Conservation (phyloP, 2,888 invertebrate genomes). For the Tachina grossa region DNA sequence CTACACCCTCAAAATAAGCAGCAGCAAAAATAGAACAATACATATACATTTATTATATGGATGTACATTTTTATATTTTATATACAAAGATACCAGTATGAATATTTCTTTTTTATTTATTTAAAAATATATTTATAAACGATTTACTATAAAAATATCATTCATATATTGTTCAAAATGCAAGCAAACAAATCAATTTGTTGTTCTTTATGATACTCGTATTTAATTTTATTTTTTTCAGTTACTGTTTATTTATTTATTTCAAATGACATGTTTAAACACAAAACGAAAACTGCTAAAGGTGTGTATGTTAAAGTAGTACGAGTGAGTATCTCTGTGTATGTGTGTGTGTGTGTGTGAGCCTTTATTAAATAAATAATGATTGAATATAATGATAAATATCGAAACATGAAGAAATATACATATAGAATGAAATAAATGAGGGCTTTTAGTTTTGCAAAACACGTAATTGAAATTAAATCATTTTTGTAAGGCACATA, state of each 20-base stretch:
- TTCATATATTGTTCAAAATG: constrained; percentile 68
- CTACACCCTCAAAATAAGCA: constrained; percentile 52
- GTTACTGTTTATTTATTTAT: constrained; percentile 14
- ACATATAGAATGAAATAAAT: constrained; percentile 51
- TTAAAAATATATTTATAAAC: constrained; percentile 16
- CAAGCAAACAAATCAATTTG: constrained; percentile 71
- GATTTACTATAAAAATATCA: constrained; percentile 54
- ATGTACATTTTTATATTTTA: background rate
- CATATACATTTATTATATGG: no score
- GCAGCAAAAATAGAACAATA: constrained; percentile 6
- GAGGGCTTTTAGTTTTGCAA: constrained; percentile 71
- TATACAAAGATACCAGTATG: constrained; percentile 25
- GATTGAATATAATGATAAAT: constrained; percentile 64
- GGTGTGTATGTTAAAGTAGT: background rate
- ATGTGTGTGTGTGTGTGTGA: background rate
- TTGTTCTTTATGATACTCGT: constrained; percentile 42
- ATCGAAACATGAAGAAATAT: constrained; percentile 53
- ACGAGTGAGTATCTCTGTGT: background rate
- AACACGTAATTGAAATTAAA: constrained; percentile 75
- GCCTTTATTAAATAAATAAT: constrained; percentile 34
- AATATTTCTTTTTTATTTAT: constrained; percentile 21
- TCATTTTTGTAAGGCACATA: constrained; percentile 74
- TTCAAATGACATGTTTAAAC: constrained; percentile 40
- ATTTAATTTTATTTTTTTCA: constrained; percentile 35
- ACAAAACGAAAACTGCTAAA: background rate